Conservation (phyloP, 2,888 invertebrate genomes). For the Thera britannica region DNA sequence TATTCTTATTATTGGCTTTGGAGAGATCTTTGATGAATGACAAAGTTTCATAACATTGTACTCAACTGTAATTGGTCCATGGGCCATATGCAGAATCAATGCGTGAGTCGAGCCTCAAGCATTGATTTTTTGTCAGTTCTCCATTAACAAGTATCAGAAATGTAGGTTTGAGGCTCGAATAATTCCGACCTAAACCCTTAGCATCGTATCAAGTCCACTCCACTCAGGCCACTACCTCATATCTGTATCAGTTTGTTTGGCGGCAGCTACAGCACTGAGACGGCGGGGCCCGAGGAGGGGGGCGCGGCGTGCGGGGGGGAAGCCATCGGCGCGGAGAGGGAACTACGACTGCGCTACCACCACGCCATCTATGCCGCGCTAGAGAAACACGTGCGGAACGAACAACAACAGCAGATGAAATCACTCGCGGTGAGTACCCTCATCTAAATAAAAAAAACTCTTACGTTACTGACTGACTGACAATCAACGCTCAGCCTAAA, state of each 20-base stretch:
- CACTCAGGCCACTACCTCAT: constrained; percentile 12
- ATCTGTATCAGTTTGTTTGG: constrained; percentile 29
- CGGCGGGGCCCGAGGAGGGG: constrained; percentile 59
- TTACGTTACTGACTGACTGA: too few relatives aligned
- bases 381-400: constrained; percentile 91
- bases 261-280: constrained; percentile 43
- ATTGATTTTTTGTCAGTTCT: too few relatives aligned
- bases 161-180: too few relatives aligned
- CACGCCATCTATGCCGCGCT: constrained; percentile 90
- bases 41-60: too few relatives aligned
- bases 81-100: too few relatives aligned
- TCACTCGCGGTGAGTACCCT: constrained; percentile 82
- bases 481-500: too few relatives aligned
- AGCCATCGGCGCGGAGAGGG: constrained; percentile 65
- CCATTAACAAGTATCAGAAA: too few relatives aligned
- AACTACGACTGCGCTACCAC: constrained; percentile 92
- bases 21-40: too few relatives aligned
- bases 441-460: not conserved
- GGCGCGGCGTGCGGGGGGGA: constrained; percentile 48
- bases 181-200: not conserved
- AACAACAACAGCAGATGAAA: constrained; percentile 93
- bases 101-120: too few relatives aligned
- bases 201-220: not conserved
- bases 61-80: too few relatives aligned
- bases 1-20: too few relatives aligned